A percentile compares a stretch with the other conserved stretches of the same genome.
phyloP scores from a whole-genome alignment of 2,113 vertebrate species.

The Thinocorus orbignyianus region DNA sequence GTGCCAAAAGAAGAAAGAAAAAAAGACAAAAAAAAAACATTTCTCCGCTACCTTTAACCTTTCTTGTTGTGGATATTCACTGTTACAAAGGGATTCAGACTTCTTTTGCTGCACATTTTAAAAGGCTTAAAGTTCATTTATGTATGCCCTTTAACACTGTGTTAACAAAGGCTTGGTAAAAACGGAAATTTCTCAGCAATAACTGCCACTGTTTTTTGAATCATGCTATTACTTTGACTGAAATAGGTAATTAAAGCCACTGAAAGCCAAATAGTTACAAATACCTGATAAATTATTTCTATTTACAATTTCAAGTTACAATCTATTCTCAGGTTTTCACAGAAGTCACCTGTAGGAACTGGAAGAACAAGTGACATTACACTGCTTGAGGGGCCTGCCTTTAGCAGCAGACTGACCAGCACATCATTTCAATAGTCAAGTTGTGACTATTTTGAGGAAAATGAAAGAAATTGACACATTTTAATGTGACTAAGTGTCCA shows the following conservation, averaged over 20 bases:
- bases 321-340: not conserved
- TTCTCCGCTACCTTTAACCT: not conserved
- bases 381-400: not conserved
- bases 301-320: not conserved
- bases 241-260: not conserved
- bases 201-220: not conserved
- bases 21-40: not conserved
- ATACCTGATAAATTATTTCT: not conserved
- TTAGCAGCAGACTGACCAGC: not conserved
- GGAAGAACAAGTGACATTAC: not conserved
- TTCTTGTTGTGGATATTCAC: not conserved
- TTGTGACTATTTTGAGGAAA: not conserved
- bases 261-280: not conserved
- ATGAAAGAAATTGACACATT: not conserved
- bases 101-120: not conserved
- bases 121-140: not conserved
- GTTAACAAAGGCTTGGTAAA: not conserved
- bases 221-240: not conserved
- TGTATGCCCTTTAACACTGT: not conserved
- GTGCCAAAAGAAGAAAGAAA: not conserved
- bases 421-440: not conserved
- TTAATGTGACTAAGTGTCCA: not conserved
- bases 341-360: not conserved
- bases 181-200: conserved; percentile 30
- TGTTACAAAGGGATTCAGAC: not conserved